These are phyloP conservation scores for Chloropsis hardwickii DNA, from an alignment of 2,113 vertebrate species.

Conservation along the genomic window DNA sequence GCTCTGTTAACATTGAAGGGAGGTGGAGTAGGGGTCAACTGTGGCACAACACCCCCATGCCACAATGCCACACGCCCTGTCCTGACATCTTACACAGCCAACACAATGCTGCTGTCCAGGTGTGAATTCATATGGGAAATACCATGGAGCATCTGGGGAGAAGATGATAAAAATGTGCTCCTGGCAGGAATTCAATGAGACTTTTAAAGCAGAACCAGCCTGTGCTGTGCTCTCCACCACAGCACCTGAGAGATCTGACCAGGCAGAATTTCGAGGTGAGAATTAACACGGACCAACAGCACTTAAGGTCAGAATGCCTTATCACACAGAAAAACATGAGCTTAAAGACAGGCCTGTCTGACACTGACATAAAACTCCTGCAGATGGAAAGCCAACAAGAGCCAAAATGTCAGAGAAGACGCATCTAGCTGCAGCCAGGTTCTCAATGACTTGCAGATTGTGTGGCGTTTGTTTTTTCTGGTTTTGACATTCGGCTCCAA, in stretches of 20 bases:
- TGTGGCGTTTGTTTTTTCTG: too few species aligned
- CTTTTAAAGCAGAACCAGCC: background rate
- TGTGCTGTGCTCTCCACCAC: background rate
- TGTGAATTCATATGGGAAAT: background rate
- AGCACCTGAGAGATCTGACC: background rate
- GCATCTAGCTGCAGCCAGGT: background rate
- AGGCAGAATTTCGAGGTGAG: background rate
- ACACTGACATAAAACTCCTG: background rate
- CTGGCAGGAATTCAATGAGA: background rate
- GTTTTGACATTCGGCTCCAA: background rate
- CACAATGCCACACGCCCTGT: rapidly evolving
- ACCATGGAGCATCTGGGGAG: background rate
- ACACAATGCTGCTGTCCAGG: background rate
- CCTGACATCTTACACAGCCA: too few species aligned
- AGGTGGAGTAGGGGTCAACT: background rate
- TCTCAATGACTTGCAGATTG: background rate
- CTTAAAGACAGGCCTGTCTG: background rate
- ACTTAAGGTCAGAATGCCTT: background rate
- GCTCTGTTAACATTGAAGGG: background rate
- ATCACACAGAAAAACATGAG: background rate
- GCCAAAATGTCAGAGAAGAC: background rate
- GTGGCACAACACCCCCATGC: background rate
- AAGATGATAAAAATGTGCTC: background rate
- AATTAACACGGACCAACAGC: background rate
- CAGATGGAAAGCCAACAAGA: background rate